Percentiles rank a stretch among this genome's conserved stretches.
phyloP scores from a whole-genome alignment of 2,113 vertebrate species.

The Marcusenius ussheri region DNA sequence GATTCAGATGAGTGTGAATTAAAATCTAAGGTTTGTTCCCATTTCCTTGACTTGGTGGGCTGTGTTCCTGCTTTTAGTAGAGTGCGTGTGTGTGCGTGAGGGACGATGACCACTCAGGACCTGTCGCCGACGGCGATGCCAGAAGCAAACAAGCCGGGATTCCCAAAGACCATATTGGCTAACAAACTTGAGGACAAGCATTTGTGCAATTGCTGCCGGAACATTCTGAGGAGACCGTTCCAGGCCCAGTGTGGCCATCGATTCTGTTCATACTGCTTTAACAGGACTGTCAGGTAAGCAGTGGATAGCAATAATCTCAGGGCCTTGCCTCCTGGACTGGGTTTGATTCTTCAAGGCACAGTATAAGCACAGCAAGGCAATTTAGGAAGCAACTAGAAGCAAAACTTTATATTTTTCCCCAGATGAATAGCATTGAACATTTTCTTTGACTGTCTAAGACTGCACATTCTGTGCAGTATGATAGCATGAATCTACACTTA shows the following conservation, averaged over 20 bases:
- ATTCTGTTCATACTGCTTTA: conserved; percentile 87
- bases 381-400: background rate
- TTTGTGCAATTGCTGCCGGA: conserved; percentile 82
- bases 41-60: conserved; percentile 14
- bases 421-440: background rate
- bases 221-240: conserved; percentile 78
- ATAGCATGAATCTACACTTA: background rate
- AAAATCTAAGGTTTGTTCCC: background rate
- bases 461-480: background rate
- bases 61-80: conserved; percentile 22
- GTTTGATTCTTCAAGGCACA: background rate
- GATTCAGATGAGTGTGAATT: background rate
- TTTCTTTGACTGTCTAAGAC: background rate
- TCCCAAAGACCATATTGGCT: conserved; percentile 80
- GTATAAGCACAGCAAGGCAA: background rate
- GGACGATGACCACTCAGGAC: conserved; percentile 64
- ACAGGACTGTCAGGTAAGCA: conserved; percentile 56
- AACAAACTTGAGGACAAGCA: conserved; percentile 87
- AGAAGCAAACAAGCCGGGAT: conserved; percentile 77
- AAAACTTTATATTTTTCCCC: background rate
- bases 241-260: conserved; percentile 96
- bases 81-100: conserved; percentile 42
- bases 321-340: background rate
- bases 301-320: background rate
- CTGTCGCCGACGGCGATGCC: conserved; percentile 74